Percentiles rank a stretch among this genome's conserved stretches.
phyloP scores from a whole-genome alignment of 2,888 invertebrate species.

The Eupithecia inturbata region DNA sequence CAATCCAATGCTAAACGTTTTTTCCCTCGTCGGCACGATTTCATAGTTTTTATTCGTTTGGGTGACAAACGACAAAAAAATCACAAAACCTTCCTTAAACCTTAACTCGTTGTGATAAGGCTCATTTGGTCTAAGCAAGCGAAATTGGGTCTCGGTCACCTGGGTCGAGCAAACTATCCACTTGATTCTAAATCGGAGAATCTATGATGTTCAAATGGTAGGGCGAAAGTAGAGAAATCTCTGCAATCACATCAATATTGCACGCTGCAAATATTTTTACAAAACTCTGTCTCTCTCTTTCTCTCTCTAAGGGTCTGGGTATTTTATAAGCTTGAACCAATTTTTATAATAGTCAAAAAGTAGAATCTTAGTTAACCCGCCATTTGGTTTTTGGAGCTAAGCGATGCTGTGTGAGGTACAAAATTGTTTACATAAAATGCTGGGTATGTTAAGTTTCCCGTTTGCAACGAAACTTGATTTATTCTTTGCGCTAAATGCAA shows the following conservation, averaged over 20 bases:
- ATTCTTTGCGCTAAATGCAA: constrained; percentile 63
- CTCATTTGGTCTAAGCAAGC: constrained; percentile 51
- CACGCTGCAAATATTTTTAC: neutral
- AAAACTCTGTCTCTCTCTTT: neutral
- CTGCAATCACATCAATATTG: neutral
- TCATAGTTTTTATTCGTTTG: constrained; percentile 74
- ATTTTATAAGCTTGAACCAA: neutral
- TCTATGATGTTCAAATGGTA: neutral
- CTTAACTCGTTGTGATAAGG: constrained; percentile 53
- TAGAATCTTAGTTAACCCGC: no score
- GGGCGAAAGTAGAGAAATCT: neutral
- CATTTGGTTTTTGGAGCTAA: neutral
- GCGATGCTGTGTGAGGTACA: neutral
- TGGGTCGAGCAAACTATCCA: constrained; percentile 32
- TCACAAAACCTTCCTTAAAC: constrained; percentile 42
- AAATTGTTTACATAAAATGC: neutral
- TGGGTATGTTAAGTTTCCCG: neutral
- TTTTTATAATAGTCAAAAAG: neutral
- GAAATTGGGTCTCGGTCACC: constrained; percentile 74
- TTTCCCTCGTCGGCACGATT: constrained; percentile 71
- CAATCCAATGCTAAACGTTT: constrained; percentile 80
- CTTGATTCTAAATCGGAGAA: neutral
- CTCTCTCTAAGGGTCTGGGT: neutral
- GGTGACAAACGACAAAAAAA: constrained; percentile 77
- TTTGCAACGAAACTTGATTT: constrained; percentile 15